phyloP scores from a whole-genome alignment of 2,888 invertebrate species.

The Heliconius charithonia region DNA sequence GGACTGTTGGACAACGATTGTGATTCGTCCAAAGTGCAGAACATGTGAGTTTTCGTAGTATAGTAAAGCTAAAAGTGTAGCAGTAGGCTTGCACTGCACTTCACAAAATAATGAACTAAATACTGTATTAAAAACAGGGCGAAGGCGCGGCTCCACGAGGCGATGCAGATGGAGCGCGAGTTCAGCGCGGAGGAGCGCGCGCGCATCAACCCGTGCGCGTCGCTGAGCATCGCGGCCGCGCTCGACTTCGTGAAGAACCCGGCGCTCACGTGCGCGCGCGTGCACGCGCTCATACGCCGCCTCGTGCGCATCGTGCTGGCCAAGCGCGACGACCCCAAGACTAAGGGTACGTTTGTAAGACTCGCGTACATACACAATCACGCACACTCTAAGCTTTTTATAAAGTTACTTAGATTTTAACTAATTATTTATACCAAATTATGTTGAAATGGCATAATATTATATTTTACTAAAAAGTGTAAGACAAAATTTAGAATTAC shows the following conservation, averaged over 20 bases:
- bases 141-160: slow-evolving; percentile 96
- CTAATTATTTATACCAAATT: too few species aligned
- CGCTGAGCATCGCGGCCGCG: slow-evolving; percentile 95
- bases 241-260: slow-evolving; percentile 98
- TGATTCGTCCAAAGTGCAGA: slow-evolving; percentile 97
- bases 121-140: too few species aligned
- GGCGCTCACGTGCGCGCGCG: slow-evolving; percentile 94
- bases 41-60: slow-evolving; percentile 87
- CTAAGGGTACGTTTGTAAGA: slow-evolving; percentile 84
- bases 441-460: too few species aligned
- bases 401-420: too few species aligned
- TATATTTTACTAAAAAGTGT: too few species aligned
- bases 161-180: slow-evolving; percentile 95
- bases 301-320: slow-evolving; percentile 92
- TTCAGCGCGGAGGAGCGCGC: slow-evolving; percentile 93
- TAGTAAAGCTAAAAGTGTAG: background rate
- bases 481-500: background rate
- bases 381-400: too few species aligned
- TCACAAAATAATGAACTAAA: too few species aligned
- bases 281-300: slow-evolving; percentile 93
- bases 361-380: too few species aligned
- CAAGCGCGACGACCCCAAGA: slow-evolving; percentile 94
- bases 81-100: too few species aligned
- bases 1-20: slow-evolving; percentile 99
- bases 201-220: slow-evolving; percentile 95